Evolutionary conservation across 2,797 vertebrate genomes (phyloP).

Genomic region (Gallinago solitaria): DNA sequence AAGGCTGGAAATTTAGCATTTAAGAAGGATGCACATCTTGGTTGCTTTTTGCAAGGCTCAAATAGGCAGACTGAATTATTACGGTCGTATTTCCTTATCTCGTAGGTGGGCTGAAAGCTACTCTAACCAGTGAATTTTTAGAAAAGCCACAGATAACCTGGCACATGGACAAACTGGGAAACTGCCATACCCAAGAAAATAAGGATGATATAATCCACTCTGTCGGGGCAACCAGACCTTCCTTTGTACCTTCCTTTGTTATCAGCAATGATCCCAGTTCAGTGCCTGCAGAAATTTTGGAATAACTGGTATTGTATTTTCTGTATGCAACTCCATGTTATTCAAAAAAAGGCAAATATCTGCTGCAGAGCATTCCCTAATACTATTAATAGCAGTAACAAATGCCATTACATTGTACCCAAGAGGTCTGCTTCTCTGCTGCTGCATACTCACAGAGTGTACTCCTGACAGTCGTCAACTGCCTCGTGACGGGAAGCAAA

Average conservation of each 20-base stretch:
- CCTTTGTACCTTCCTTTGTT: not conserved
- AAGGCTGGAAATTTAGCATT: not conserved
- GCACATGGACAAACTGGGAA: not conserved
- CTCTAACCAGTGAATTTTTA: not conserved
- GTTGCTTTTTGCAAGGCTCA: not conserved
- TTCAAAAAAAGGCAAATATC: not conserved
- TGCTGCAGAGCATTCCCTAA: not conserved
- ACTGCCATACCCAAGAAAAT: not conserved
- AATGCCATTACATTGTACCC: accelerated
- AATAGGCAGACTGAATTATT: not conserved
- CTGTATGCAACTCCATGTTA: not conserved
- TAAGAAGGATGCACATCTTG: not conserved
- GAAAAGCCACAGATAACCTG: not conserved
- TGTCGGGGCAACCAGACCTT: not conserved
- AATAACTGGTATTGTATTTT: not conserved
- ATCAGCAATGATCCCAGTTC: accelerated
- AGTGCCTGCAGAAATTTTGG: not conserved
- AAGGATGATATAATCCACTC: not conserved
- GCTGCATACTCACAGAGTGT: not conserved
- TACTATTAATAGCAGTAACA: not conserved
- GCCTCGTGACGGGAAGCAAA: accelerated
- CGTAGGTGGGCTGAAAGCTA: not conserved
- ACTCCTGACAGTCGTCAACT: not conserved
- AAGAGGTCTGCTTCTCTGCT: not conserved
- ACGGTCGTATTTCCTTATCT: not conserved